These are phyloP conservation scores for Globicephala melas DNA, from an alignment of 2,113 vertebrate species.

Conservation along the genomic window DNA sequence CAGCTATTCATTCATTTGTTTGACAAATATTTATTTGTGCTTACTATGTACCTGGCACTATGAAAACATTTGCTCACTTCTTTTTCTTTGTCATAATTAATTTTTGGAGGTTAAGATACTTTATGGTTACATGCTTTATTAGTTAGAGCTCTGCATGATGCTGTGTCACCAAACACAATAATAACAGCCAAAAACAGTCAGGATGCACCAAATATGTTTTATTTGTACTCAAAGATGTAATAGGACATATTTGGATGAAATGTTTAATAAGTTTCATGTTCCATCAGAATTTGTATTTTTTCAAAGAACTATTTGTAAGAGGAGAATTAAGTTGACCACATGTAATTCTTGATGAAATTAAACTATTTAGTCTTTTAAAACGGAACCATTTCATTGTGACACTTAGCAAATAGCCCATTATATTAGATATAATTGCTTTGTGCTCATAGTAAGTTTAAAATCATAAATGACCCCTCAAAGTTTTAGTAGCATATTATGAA, in stretches of 20 bases:
- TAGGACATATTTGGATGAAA: neutral
- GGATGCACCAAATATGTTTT: neutral
- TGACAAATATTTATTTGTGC: neutral
- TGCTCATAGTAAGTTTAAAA: slow-evolving; percentile 31
- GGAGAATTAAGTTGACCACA: slow-evolving; percentile 18
- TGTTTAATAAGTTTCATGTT: slow-evolving; percentile 19
- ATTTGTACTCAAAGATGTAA: slow-evolving; percentile 15
- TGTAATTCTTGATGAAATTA: neutral
- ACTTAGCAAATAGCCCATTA: slow-evolving; percentile 42
- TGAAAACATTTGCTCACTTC: neutral
- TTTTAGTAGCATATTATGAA: neutral
- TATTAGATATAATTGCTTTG: slow-evolving; percentile 32
- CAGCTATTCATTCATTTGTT: neutral
- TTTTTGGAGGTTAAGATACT: neutral
- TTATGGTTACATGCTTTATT: neutral
- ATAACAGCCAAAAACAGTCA: neutral
- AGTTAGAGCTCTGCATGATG: neutral
- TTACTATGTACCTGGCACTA: neutral
- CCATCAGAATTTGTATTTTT: slow-evolving; percentile 29
- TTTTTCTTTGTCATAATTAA: neutral
- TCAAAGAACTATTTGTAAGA: slow-evolving; percentile 4
- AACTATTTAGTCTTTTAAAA: slow-evolving; percentile 43
- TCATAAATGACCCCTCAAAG: neutral
- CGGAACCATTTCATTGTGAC: slow-evolving; percentile 50
- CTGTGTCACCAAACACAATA: neutral